Base-by-base conservation (phyloP, 2,888 invertebrate species). In the Anthoptus insignis region DNA sequence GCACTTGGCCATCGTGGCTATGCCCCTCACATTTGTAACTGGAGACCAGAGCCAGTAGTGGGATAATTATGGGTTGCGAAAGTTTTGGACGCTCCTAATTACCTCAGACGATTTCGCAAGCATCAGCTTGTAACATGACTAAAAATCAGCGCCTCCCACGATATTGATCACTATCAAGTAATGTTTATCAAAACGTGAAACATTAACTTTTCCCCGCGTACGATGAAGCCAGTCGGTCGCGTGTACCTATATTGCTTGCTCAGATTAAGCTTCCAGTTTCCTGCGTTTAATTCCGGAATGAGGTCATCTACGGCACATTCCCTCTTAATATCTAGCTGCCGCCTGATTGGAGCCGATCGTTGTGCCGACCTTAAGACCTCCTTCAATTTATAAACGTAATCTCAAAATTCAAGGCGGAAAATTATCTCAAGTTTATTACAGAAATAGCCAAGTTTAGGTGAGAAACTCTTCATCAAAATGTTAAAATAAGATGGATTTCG, bases 231-330 rank as follows among this genome's bases (percentile, higher is more conserved):
- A 19, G 59, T 54, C 59, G 58, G 11, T 42, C 42, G 42, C 19
- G 39, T 72, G 80, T 82, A n/a, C n/a, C n/a, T n/a, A 81, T 82
- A 86, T 87, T 87, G 81, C 87, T 86, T 85, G 85, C 86, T 83
- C 74, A 81, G 81, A 88, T 87, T 87, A 87, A 80, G 78, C 81
- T 82, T 83, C 84, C 81, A 82, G 81, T 83, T 88, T 89, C 86
- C 89, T 71, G 59, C 76, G 69, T 82, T 81, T 78, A 76, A 81
- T 79, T 80, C 80, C 76, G 73, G 72, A 68, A 70, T 69, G 69
- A 58, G 66, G 74, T 73, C 76, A 76, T 81, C 79, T 79, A 73
- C 73, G 74, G 77, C 82, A 64, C 73, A 70, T 73, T 73, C 72
- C 67, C 69, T 67, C 67, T 63, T 65, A 64, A 66, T 68, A 72